These are phyloP conservation scores for Ganaspis brasiliensis DNA, from an alignment of 2,888 invertebrate genomes.

Conservation along the genomic window DNA sequence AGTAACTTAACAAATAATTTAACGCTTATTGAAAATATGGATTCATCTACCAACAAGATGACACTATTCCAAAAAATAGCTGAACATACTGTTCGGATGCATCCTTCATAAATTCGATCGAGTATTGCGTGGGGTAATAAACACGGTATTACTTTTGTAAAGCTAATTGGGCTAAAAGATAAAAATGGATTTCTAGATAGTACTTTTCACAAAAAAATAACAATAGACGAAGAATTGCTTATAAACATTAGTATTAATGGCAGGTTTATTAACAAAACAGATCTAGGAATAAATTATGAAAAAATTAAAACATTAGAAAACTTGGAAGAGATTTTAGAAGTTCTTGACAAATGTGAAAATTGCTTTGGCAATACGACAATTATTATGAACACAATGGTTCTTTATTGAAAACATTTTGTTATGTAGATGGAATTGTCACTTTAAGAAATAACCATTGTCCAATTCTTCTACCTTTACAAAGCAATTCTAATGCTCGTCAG, in stretches of 20 bases:
- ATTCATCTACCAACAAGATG: not conserved
- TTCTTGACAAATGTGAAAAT: not conserved
- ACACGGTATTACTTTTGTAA: not conserved
- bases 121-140: not conserved
- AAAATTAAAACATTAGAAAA: not conserved
- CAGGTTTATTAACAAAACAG: not conserved
- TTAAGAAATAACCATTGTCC: not conserved
- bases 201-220: not conserved
- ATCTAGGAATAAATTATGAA: not conserved
- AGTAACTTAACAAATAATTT: too few relatives aligned
- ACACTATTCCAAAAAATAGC: not conserved
- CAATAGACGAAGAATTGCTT: not conserved
- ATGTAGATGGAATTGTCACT: not conserved
- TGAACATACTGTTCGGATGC: not conserved
- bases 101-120: not conserved
- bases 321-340: not conserved
- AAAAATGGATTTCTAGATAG: not conserved
- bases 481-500: not conserved
- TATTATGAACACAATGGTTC: not conserved
- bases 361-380: not conserved
- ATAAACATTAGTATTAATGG: conserved; percentile 1
- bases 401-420: not conserved
- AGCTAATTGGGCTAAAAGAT: not conserved
- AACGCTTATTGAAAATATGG: too few relatives aligned
- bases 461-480: not conserved